These are phyloP conservation scores for Amphiprion clarkii DNA, from an alignment of 2,797 vertebrate species.

Conservation along the genomic window DNA sequence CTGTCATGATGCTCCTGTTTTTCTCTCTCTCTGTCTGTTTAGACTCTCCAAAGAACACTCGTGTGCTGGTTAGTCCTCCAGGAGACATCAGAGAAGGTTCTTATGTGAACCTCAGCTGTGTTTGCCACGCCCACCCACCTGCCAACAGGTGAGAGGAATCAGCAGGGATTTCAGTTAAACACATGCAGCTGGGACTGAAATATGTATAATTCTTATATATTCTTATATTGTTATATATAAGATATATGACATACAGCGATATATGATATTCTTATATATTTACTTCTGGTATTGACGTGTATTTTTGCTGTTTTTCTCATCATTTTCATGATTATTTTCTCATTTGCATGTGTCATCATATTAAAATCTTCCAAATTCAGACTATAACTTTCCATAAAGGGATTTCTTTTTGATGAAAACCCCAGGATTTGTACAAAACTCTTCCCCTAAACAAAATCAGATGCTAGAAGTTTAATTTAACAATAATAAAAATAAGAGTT, in stretches of 20 bases:
- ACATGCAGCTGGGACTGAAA: not conserved
- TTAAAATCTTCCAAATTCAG: not conserved
- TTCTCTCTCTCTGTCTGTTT: not conserved
- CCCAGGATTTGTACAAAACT: not conserved
- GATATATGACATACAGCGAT: no score
- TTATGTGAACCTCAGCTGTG: constrained; percentile 81
- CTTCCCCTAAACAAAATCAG: not conserved
- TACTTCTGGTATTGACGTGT: not conserved
- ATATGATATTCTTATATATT: not conserved
- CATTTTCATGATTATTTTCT: not conserved
- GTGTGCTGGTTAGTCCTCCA: constrained; percentile 74
- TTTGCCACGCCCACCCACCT: constrained; percentile 80
- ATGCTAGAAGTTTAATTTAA: not conserved
- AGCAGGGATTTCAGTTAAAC: not conserved
- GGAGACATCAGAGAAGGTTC: constrained; percentile 84
- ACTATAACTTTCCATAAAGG: not conserved
- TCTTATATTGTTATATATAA: no score
- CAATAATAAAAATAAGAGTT: not conserved
- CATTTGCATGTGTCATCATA: not conserved
- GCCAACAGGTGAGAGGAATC: constrained; percentile 63
- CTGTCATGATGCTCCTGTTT: not conserved
- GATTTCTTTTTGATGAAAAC: not conserved
- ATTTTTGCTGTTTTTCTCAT: not conserved
- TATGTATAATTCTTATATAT: not conserved
- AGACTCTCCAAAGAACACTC: constrained; percentile 85